These are phyloP conservation scores for Odocoileus hemionus DNA, from an alignment of 2,113 vertebrate species.

Conservation along the genomic window DNA sequence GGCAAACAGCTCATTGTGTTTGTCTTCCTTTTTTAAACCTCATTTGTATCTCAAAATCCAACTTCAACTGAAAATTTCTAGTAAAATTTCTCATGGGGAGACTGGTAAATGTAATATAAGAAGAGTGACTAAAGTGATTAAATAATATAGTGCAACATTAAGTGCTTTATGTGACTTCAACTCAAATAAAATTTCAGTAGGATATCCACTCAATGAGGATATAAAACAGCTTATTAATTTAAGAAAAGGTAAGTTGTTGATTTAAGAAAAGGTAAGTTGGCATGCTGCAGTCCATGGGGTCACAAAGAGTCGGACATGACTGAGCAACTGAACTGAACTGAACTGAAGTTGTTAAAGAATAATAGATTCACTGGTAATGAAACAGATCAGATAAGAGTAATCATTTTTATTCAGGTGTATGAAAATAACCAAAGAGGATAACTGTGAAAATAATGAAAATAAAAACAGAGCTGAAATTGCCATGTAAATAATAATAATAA, in stretches of 20 bases:
- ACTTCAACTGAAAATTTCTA: neutral
- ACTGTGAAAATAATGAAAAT: slow-evolving; percentile 71
- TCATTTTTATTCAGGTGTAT: slow-evolving; percentile 58
- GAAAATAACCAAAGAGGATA: slow-evolving; percentile 62
- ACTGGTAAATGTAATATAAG: slow-evolving; percentile 43
- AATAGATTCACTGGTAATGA: slow-evolving; percentile 61
- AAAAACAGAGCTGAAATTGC: slow-evolving; percentile 59
- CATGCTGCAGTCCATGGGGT: neutral
- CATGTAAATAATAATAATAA: slow-evolving; percentile 72
- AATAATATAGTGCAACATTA: slow-evolving; percentile 42
- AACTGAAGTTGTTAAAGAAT: slow-evolving; percentile 50
- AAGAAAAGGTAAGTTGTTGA: slow-evolving; percentile 60
- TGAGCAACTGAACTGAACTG: neutral
- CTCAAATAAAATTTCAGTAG: slow-evolving; percentile 54
- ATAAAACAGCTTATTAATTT: slow-evolving; percentile 50
- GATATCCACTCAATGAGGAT: slow-evolving; percentile 17
- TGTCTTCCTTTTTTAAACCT: neutral
- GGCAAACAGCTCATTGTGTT: neutral
- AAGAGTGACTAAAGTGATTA: slow-evolving; percentile 46
- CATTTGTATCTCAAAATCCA: neutral
- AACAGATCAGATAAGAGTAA: slow-evolving; percentile 62
- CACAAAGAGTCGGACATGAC: neutral
- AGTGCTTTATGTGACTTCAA: slow-evolving; percentile 62
- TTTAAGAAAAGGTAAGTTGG: neutral
- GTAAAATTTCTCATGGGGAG: neutral